Evolutionary conservation across 1,140 invertebrate species (phyloP), one percentile per base, ranked within the genome.

Genomic region (Caenorhabditis inopinata): DNA sequence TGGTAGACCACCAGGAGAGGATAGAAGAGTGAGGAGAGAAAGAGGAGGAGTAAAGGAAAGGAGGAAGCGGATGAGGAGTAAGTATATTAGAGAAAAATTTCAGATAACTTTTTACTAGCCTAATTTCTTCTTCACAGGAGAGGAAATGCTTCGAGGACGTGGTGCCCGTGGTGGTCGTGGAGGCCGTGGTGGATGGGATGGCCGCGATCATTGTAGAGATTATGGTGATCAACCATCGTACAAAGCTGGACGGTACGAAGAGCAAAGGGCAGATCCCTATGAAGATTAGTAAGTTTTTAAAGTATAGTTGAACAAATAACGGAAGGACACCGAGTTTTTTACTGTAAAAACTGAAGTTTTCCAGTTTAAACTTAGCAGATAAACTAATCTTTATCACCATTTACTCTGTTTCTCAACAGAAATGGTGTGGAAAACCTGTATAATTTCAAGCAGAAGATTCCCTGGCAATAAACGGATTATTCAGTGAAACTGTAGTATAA

Each of bases 1-100:
- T 53, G 49, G 27, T 53, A 53, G 49, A 53, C 49, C 49, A 27
- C 49, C 49, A 25, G 18, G 16, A 1, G 49, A 25, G 27, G 25
- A 38, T 2, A 38, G 25, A 68, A 25, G 4, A 42, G 38, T 0
- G n/a, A 18, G 12, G 23, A 2, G 32, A 38, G 3, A 9, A 0
- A n/a, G 58, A 38, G 58, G 58, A 68, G 58, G 58, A 2, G 58
- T 68, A 11, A 68, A 68, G 58, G 58, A 68, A 16, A 38, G 51
- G 58, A 25, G 27, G 11, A 38, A 29, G 58, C 35, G 38, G n/a
- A 38, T 7, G 58, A 68, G n/a, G n/a, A 68, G 58, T 38, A 25
- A 68, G 58, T 62, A 32, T 29, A 42, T 42, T 42, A 4, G 14
- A 51, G 14, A 42, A 42, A 7, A 42, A 7, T 42, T 42, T 42